Percentiles rank a stretch among this genome's conserved stretches.
Evolutionary conservation across 1,140 invertebrate genomes (phyloP).

Genomic region (Halyomorpha halys): DNA sequence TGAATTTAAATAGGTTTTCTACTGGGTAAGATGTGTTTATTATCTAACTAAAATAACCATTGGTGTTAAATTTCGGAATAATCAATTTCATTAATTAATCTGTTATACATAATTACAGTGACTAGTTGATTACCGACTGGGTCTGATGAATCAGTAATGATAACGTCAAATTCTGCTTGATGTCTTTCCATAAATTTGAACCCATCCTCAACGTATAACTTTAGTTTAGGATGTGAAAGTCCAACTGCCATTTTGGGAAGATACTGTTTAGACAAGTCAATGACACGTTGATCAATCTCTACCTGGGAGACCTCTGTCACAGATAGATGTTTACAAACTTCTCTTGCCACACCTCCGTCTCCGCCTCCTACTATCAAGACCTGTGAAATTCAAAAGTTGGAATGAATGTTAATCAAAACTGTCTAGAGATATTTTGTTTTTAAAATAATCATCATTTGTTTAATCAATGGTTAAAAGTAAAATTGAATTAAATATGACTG

Average conservation of each 20-base stretch:
- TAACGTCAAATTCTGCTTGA: conserved; percentile 82
- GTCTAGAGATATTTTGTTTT: too few species aligned
- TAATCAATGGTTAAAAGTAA: too few species aligned
- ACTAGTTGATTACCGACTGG: conserved; percentile 57
- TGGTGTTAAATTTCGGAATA: too few species aligned
- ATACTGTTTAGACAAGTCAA: conserved; percentile 84
- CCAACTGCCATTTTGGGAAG: conserved; percentile 83
- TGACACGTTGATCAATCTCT: conserved; percentile 87
- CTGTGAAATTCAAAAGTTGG: conserved; percentile 35
- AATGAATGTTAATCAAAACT: too few species aligned
- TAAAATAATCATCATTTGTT: too few species aligned
- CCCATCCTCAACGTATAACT: conserved; percentile 80
- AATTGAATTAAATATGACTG: too few species aligned
- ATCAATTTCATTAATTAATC: too few species aligned
- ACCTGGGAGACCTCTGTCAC: conserved; percentile 84
- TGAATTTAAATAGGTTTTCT: too few species aligned
- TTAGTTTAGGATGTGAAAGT: conserved; percentile 73
- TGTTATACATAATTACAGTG: too few species aligned
- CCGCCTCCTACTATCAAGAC: conserved; percentile 95
- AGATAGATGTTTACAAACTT: conserved; percentile 83
- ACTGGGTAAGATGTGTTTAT: too few species aligned
- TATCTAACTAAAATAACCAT: too few species aligned
- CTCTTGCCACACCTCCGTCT: conserved; percentile 90
- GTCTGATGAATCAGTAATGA: conserved; percentile 97
- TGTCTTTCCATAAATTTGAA: conserved; percentile 89